These are phyloP conservation scores for Stenodera caucasica DNA, from an alignment of 2,888 invertebrate genomes.

Conservation along the genomic window DNA sequence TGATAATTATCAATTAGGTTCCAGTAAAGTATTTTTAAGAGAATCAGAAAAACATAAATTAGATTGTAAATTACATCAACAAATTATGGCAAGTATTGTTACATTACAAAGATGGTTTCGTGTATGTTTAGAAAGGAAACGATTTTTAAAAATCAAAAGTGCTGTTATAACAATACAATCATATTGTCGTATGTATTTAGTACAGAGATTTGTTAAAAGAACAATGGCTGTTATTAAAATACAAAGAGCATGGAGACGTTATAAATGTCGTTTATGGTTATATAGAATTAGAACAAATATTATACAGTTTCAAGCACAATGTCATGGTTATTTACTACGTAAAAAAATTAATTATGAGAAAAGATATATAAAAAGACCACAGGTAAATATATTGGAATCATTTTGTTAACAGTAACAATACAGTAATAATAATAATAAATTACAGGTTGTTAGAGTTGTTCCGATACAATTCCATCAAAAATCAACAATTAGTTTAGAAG, in stretches of 20 bases:
- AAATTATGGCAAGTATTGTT: conserved; percentile 90
- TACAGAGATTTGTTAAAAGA: conserved; percentile 60
- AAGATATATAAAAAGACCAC: not conserved
- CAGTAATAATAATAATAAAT: not conserved
- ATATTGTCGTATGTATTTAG: conserved; percentile 67
- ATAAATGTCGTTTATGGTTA: conserved; percentile 68
- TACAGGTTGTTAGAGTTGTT: conserved; percentile 45
- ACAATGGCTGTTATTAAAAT: conserved; percentile 67
- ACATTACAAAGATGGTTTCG: conserved; percentile 91
- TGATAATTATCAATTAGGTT: conserved; percentile 87
- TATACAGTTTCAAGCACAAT: conserved; percentile 71
- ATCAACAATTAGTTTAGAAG: conserved; percentile 55
- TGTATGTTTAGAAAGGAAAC: conserved; percentile 74
- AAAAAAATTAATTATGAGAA: conserved; percentile 47
- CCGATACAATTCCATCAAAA: conserved; percentile 50
- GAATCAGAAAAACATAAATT: conserved; percentile 92
- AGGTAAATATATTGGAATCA: not conserved
- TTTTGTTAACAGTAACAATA: not conserved
- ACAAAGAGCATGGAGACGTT: conserved; percentile 79
- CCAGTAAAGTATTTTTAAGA: conserved; percentile 89
- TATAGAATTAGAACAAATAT: conserved; percentile 63
- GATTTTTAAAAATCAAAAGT: conserved; percentile 73
- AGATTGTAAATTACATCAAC: conserved; percentile 89
- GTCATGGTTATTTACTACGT: conserved; percentile 68
- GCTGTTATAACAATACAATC: conserved; percentile 79